phyloP scores from a whole-genome alignment of 2,888 invertebrate species.

The Smittia aterrima region DNA sequence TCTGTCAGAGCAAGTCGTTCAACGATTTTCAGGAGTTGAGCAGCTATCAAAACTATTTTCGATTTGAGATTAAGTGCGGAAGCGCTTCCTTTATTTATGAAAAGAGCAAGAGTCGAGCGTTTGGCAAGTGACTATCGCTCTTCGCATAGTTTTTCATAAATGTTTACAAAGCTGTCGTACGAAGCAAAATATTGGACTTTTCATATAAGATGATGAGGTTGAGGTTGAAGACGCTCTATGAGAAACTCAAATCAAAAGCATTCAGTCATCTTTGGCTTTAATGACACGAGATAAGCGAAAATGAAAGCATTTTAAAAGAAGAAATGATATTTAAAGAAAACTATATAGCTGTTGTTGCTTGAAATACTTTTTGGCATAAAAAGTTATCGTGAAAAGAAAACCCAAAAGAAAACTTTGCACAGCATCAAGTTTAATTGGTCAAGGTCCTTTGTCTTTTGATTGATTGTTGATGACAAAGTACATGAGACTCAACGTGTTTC shows the following conservation, averaged over 20 bases:
- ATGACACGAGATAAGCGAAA: background rate
- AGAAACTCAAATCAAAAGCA: background rate
- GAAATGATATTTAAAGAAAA: slow-evolving; percentile 5
- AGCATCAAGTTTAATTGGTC: background rate
- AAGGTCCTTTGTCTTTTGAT: too few species aligned
- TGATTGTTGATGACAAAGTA: too few species aligned
- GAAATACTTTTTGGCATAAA: background rate
- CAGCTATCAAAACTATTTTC: slow-evolving; percentile 37
- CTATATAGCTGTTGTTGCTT: slow-evolving; percentile 6
- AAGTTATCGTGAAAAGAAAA: background rate
- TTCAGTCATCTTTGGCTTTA: slow-evolving; percentile 1
- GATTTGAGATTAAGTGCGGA: slow-evolving; percentile 37
- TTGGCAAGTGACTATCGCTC: background rate
- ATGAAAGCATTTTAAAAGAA: background rate
- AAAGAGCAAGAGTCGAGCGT: slow-evolving; percentile 23
- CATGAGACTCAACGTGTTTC: too few species aligned
- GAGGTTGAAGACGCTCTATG: background rate
- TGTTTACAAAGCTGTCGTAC: background rate
- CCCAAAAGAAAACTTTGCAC: background rate
- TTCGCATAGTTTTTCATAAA: background rate
- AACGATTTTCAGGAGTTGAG: slow-evolving; percentile 15
- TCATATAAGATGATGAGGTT: background rate
- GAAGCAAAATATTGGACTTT: background rate
- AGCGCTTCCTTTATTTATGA: slow-evolving; percentile 36
- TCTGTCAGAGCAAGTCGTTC: slow-evolving; percentile 31